These are phyloP conservation scores for Pelmatolapia mariae DNA, from an alignment of 2,113 vertebrate genomes.

Conservation along the genomic window DNA sequence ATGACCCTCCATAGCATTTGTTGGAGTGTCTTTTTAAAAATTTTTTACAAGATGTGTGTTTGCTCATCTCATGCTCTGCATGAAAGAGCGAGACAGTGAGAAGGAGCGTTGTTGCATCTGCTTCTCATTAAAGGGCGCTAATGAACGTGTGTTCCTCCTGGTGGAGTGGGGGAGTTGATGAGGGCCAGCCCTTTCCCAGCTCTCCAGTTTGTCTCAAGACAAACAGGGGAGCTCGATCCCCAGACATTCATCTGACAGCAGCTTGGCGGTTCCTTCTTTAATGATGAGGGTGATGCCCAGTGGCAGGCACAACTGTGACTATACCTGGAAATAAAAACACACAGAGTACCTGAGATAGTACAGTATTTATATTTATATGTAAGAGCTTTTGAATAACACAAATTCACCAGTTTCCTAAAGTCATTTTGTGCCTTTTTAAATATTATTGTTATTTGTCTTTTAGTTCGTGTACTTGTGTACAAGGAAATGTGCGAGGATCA, in stretches of 20 bases:
- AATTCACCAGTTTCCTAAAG: neutral
- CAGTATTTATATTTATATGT: neutral
- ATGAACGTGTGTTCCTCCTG: slow-evolving; percentile 74
- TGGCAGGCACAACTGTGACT: neutral
- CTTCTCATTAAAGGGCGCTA: slow-evolving; percentile 73
- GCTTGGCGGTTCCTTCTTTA: slow-evolving; percentile 34
- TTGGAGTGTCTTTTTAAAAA: neutral
- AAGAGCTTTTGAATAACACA: neutral
- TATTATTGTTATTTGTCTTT: neutral
- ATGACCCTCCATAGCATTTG: neutral
- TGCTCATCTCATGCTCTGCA: neutral
- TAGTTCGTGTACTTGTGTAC: neutral
- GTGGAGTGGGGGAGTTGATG: slow-evolving; percentile 39
- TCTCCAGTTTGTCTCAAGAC: slow-evolving; percentile 32
- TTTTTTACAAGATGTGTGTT: neutral
- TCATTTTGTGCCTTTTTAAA: neutral
- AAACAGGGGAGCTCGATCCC: slow-evolving; percentile 31
- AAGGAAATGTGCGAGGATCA: neutral
- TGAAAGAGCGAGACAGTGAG: slow-evolving; percentile 12
- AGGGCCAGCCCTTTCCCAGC: slow-evolving; percentile 42
- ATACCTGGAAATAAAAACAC: neutral
- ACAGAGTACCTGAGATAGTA: neutral
- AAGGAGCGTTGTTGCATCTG: slow-evolving; percentile 67
- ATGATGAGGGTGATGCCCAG: slow-evolving; percentile 37
- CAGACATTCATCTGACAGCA: slow-evolving; percentile 50